Conservation (phyloP, 2,113 vertebrate genomes). For the Chiloscyllium plagiosum region DNA sequence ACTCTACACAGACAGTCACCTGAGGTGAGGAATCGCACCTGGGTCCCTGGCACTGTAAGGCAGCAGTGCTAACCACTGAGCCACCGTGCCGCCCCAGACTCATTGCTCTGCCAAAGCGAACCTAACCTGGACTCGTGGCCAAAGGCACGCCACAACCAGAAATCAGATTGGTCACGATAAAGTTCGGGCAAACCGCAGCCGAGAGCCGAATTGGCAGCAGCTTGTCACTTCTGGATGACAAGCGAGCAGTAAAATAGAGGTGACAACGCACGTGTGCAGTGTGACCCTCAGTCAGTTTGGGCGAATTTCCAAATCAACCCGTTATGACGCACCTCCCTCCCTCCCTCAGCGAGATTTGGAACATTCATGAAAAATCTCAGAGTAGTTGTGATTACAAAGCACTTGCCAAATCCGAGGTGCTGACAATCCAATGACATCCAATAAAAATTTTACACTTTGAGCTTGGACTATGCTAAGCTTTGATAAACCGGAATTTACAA, state of each 20-base stretch:
- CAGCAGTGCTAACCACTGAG: too few relatives aligned
- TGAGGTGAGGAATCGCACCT: too few relatives aligned
- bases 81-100: background rate
- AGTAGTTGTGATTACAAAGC: background rate
- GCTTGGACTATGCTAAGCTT: background rate
- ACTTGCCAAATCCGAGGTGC: background rate
- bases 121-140: background rate
- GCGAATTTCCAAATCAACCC: too few relatives aligned
- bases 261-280: background rate
- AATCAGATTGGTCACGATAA: background rate
- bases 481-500: background rate
- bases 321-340: too few relatives aligned
- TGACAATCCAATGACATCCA: background rate
- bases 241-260: background rate
- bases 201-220: too few relatives aligned
- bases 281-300: too few relatives aligned
- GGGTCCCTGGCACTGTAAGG: too few relatives aligned
- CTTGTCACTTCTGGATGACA: background rate
- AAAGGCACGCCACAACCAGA: background rate
- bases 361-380: background rate
- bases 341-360: background rate
- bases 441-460: background rate
- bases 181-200: background rate
- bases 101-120: background rate
- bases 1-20: too few relatives aligned